phyloP scores from a whole-genome alignment of 2,797 vertebrate species.

The Macropus fuliginosus region DNA sequence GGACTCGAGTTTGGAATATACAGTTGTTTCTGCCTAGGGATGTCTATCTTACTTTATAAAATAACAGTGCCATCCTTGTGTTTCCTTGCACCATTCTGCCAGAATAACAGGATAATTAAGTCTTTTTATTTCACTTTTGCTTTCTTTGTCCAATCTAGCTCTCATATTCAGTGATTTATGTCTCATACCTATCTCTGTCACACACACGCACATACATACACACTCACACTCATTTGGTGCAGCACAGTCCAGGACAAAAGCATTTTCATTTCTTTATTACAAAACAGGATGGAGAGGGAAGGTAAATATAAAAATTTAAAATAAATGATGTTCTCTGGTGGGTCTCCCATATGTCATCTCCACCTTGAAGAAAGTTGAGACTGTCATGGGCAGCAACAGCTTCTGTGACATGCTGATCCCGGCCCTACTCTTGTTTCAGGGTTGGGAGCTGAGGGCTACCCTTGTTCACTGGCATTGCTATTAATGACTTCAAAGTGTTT shows the following conservation, averaged over 20 bases:
- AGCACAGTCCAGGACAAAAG: too few relatives aligned
- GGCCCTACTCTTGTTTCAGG: background rate
- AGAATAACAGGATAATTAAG: background rate
- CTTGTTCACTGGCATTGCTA: too few relatives aligned
- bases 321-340: background rate
- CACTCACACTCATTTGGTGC: too few relatives aligned
- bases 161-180: background rate
- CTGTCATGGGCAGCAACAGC: too few relatives aligned
- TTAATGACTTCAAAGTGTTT: background rate
- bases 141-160: background rate
- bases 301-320: background rate
- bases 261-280: too few relatives aligned
- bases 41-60: background rate
- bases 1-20: accelerated
- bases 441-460: background rate
- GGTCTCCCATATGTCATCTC: too few relatives aligned
- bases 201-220: too few relatives aligned
- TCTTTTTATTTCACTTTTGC: background rate
- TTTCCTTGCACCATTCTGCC: background rate
- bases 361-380: too few relatives aligned
- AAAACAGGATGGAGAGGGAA: background rate
- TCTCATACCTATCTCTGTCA: background rate
- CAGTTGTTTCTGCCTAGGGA: background rate
- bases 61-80: background rate
- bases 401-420: background rate